Evolutionary conservation across 2,113 vertebrate genomes (phyloP).

Genomic region (Dasyornis broadbenti): DNA sequence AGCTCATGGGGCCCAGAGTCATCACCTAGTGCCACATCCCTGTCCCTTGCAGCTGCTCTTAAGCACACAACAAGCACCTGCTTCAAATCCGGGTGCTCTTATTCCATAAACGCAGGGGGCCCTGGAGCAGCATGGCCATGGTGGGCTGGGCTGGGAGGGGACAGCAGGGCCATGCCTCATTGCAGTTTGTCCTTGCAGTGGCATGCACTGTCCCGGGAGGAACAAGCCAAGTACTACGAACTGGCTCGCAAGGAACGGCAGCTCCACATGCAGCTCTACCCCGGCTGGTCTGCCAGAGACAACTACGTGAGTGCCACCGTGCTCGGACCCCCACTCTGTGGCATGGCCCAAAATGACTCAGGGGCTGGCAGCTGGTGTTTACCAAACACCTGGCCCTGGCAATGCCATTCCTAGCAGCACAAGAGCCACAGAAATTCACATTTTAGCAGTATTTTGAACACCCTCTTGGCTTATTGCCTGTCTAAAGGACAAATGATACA

Average conservation of each 20-base stretch:
- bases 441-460: background rate
- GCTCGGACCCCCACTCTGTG: background rate
- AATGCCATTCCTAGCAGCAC: fast-evolving
- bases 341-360: fast-evolving
- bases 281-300: conserved; percentile 96
- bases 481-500: background rate
- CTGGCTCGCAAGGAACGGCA: conserved; percentile 96
- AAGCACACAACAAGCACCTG: fast-evolving
- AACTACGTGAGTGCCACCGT: conserved; percentile 88
- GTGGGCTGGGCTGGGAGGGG: background rate
- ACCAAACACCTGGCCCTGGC: background rate
- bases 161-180: background rate
- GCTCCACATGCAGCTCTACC: conserved; percentile 99
- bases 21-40: fast-evolving
- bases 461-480: background rate
- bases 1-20: background rate
- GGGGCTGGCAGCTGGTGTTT: background rate
- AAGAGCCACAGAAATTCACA: fast-evolving
- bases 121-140: fast-evolving
- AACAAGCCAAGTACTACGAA: conserved; percentile 98
- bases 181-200: conserved; percentile 73
- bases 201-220: conserved; percentile 95
- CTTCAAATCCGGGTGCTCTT: background rate
- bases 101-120: fast-evolving
- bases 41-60: background rate